Percentiles rank a stretch among this genome's conserved stretches.
phyloP scores from a whole-genome alignment of 2,797 vertebrate species.

The Nannoperca australis region DNA sequence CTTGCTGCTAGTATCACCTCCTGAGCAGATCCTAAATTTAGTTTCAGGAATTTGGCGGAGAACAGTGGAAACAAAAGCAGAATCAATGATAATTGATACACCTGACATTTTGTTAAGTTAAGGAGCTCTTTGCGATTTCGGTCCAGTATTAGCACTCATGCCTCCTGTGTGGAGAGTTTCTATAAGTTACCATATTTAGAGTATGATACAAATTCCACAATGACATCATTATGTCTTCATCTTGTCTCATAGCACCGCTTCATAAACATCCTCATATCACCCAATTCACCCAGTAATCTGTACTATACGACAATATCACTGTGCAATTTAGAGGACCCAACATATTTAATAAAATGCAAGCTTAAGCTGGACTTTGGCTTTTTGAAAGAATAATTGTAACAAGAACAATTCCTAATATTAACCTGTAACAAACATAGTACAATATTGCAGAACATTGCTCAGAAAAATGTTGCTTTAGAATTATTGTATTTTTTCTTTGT shows the following conservation, averaged over 20 bases:
- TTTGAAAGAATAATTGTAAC: slow-evolving; percentile 43
- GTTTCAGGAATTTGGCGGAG: not conserved
- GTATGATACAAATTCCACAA: not conserved
- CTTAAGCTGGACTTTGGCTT: slow-evolving; percentile 97
- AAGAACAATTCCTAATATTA: slow-evolving; percentile 11
- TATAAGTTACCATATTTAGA: not conserved
- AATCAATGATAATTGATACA: too few species aligned
- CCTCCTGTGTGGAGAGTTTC: not conserved
- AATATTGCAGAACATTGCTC: not conserved
- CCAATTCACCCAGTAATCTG: not conserved
- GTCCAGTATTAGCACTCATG: too few species aligned
- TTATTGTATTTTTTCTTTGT: slow-evolving; percentile 22
- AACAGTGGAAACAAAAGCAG: not conserved
- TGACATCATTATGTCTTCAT: not conserved
- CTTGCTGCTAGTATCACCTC: not conserved
- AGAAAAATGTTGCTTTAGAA: slow-evolving; percentile 18
- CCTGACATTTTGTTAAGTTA: not conserved
- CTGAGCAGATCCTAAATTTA: not conserved
- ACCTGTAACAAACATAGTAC: slow-evolving; percentile 23
- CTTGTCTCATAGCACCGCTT: not conserved
- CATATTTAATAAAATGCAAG: slow-evolving; percentile 81
- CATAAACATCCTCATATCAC: not conserved
- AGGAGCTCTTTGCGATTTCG: not conserved
- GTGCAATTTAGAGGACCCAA: slow-evolving; percentile 29
- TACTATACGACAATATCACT: slow-evolving; percentile 15